Conservation (phyloP, 1,140 invertebrate species). For the Oedothorax gibbosus region DNA sequence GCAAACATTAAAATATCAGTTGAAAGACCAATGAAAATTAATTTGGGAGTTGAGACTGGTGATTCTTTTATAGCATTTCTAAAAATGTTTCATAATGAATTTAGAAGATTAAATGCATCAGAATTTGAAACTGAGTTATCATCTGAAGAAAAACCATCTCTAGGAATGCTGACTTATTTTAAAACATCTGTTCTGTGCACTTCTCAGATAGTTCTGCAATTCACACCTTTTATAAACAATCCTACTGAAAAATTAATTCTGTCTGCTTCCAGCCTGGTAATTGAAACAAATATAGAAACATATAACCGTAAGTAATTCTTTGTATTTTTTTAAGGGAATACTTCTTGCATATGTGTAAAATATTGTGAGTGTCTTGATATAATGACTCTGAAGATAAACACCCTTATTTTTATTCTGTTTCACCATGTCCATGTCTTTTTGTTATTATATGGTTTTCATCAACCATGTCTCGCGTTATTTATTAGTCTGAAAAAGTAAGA, state of each 20-base stretch:
- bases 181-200: conserved; percentile 7
- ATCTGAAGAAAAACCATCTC: neutral
- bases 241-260: conserved; percentile 23
- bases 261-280: neutral
- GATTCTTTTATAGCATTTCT: conserved; percentile 16
- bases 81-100: conserved; percentile 20
- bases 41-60: conserved; percentile 12
- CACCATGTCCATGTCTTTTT: no score
- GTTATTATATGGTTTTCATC: no score
- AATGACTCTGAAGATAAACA: neutral
- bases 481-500: no score
- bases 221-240: neutral
- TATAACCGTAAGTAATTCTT: conserved; percentile 22
- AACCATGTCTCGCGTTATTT: no score
- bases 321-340: neutral
- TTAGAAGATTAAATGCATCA: neutral
- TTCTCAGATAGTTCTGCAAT: conserved; percentile 32
- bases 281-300: conserved; percentile 24
- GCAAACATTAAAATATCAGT: conserved; percentile 29
- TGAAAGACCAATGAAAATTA: conserved; percentile 52
- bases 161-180: conserved; percentile 5
- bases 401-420: no score
- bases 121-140: neutral
- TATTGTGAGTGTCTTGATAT: no score
- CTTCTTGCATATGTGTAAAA: no score